phyloP scores from a whole-genome alignment of 2,888 invertebrate genomes.

The Cinara cedri region DNA sequence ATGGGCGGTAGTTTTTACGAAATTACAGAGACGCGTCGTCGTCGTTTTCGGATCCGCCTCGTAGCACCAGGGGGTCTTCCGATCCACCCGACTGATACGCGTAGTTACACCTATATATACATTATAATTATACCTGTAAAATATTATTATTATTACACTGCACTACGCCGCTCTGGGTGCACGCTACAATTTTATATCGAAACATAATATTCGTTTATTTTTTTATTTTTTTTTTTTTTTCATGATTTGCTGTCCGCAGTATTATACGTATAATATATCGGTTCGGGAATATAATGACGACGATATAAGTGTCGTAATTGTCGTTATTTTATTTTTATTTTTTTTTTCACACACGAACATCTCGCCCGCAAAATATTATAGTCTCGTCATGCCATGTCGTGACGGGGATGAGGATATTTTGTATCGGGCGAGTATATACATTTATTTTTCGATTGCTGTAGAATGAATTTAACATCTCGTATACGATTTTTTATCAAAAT shows the following conservation, averaged over 20 bases:
- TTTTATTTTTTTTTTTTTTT: no score
- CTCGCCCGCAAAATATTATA: not conserved
- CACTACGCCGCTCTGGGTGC: no score
- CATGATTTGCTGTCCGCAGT: no score
- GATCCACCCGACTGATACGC: not conserved
- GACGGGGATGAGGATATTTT: no score
- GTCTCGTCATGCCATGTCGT: no score
- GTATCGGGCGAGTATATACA: no score
- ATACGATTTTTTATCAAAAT: no score
- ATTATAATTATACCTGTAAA: no score
- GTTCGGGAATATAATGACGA: not conserved
- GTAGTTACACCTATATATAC: not conserved
- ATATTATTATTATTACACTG: no score
- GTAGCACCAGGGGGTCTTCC: constrained; percentile 19
- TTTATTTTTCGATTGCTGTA: not conserved
- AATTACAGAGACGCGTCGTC: constrained; percentile 46
- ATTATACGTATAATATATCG: constrained; percentile 9
- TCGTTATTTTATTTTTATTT: not conserved
- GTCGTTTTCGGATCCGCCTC: constrained; percentile 39
- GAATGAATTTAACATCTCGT: not conserved
- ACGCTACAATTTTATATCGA: no score
- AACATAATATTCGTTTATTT: no score
- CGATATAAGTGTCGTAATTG: not conserved
- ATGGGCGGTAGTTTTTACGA: constrained; percentile 52
- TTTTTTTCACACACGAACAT: constrained; percentile 23